A percentile compares a stretch with the other conserved stretches of the same genome.
phyloP scores from a whole-genome alignment of 1,140 invertebrate species.

The Apis cerana region DNA sequence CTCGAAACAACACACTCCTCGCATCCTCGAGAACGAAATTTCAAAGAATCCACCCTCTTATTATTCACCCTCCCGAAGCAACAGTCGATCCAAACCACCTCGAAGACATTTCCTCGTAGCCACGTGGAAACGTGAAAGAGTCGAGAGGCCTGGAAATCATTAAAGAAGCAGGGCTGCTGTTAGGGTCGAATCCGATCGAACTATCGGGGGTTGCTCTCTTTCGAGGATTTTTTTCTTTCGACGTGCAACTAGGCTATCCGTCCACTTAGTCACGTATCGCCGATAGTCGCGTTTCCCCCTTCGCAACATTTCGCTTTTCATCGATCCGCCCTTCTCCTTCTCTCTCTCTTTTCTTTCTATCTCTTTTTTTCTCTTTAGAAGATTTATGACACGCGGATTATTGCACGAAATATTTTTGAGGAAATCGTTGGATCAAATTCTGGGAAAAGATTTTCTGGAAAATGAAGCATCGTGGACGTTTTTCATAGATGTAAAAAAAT shows the following conservation, averaged over 20 bases:
- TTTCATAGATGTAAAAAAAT: too few relatives aligned
- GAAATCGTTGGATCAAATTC: too few relatives aligned
- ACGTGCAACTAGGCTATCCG: slow-evolving; percentile 12
- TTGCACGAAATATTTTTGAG: too few relatives aligned
- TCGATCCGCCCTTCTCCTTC: slow-evolving; percentile 12
- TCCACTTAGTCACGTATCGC: slow-evolving; percentile 64
- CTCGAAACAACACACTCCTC: background rate
- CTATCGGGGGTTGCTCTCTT: background rate
- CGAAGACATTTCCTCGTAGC: background rate
- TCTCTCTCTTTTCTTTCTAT: background rate
- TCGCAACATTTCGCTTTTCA: background rate
- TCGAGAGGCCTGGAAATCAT: slow-evolving; percentile 34
- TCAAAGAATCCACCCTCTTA: background rate
- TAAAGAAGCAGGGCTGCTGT: slow-evolving; percentile 22
- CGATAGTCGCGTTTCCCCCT: slow-evolving; percentile 46
- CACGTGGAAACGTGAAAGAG: background rate
- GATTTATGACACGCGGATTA: too few relatives aligned
- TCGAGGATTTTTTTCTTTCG: slow-evolving; percentile 34
- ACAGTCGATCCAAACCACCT: background rate
- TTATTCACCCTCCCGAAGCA: background rate
- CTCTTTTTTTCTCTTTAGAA: background rate
- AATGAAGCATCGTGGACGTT: too few relatives aligned
- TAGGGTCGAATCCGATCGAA: background rate
- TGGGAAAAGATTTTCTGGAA: too few relatives aligned
- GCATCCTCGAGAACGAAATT: background rate